A percentile compares a stretch with the other conserved stretches of the same genome.
phyloP scores from a whole-genome alignment of 2,888 invertebrate species.

The Dynastes hyllus region DNA sequence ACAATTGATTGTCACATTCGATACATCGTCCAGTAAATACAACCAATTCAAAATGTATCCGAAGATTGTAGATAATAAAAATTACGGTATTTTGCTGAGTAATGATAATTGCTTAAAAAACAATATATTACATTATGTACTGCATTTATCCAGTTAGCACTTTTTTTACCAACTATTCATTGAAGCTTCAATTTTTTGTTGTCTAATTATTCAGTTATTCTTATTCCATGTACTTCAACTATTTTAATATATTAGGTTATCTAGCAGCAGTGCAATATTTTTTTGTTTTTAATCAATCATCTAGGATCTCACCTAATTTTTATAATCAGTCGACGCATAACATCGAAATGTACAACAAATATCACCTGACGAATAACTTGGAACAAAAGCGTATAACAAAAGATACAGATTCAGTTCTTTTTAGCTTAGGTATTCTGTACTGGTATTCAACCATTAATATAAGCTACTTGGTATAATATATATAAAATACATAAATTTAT shows the following conservation, averaged over 20 bases:
- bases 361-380: slow-evolving; percentile 65
- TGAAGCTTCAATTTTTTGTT: slow-evolving; percentile 52
- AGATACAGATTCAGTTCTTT: slow-evolving; percentile 60
- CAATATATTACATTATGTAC: slow-evolving; percentile 50
- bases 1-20: slow-evolving; percentile 38
- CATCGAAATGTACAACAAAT: slow-evolving; percentile 65
- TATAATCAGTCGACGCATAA: slow-evolving; percentile 68
- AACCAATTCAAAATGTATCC: not conserved
- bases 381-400: slow-evolving; percentile 51
- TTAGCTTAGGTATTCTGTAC: slow-evolving; percentile 28
- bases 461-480: slow-evolving; percentile 66
- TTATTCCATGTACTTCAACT: slow-evolving; percentile 60
- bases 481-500: slow-evolving; percentile 69
- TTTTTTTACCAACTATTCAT: slow-evolving; percentile 54
- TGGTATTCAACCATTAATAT: slow-evolving; percentile 48
- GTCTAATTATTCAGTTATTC: slow-evolving; percentile 21
- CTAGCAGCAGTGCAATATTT: slow-evolving; percentile 65
- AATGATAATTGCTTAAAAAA: slow-evolving; percentile 45
- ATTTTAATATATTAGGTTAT: slow-evolving; percentile 48
- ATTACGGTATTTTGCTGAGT: slow-evolving; percentile 38
- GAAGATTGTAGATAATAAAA: slow-evolving; percentile 50
- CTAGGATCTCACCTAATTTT: slow-evolving; percentile 47
- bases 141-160: slow-evolving; percentile 42
- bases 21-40: not conserved
- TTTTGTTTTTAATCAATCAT: slow-evolving; percentile 41